These are phyloP conservation scores for Takifugu rubripes DNA, from an alignment of 2,797 vertebrate species.

Conservation along the genomic window DNA sequence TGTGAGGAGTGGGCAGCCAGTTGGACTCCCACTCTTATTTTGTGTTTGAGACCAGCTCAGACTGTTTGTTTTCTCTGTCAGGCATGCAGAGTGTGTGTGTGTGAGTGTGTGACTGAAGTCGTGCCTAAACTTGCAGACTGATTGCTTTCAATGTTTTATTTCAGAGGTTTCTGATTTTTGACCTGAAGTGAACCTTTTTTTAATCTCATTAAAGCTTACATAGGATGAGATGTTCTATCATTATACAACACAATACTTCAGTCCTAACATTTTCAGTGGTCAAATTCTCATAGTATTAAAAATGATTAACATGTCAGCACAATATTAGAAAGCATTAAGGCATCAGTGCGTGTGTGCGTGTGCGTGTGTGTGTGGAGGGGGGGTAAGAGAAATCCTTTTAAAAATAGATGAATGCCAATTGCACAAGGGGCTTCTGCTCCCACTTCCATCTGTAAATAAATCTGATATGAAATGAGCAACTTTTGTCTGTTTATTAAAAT, in stretches of 20 bases:
- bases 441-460: constrained; percentile 65
- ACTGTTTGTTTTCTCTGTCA: constrained; percentile 37
- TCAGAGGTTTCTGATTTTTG: constrained; percentile 26
- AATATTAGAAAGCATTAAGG: too few species aligned
- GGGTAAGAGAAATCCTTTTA: constrained; percentile 11
- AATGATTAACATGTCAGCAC: too few species aligned
- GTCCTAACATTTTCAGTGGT: constrained; percentile 17
- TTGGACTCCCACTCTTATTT: constrained; percentile 23
- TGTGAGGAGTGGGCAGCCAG: constrained; percentile 27
- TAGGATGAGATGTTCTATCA: constrained; percentile 32
- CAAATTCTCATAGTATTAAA: constrained; percentile 14
- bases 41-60: constrained; percentile 21
- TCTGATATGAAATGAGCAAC: constrained; percentile 32
- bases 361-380: too few species aligned
- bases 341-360: too few species aligned
- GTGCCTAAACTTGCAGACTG: constrained; percentile 47
- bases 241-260: constrained; percentile 23
- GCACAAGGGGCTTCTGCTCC: constrained; percentile 63
- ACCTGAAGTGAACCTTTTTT: constrained; percentile 32
- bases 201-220: constrained; percentile 10
- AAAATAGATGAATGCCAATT: constrained; percentile 45
- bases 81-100: constrained; percentile 36
- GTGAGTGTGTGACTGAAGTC: constrained; percentile 51
- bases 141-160: constrained; percentile 25
- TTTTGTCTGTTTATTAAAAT: neutral